A percentile compares a stretch with the other conserved stretches of the same genome.
Conservation (phyloP, 2,797 vertebrate species). For the Bryconaethiops microstoma region DNA sequence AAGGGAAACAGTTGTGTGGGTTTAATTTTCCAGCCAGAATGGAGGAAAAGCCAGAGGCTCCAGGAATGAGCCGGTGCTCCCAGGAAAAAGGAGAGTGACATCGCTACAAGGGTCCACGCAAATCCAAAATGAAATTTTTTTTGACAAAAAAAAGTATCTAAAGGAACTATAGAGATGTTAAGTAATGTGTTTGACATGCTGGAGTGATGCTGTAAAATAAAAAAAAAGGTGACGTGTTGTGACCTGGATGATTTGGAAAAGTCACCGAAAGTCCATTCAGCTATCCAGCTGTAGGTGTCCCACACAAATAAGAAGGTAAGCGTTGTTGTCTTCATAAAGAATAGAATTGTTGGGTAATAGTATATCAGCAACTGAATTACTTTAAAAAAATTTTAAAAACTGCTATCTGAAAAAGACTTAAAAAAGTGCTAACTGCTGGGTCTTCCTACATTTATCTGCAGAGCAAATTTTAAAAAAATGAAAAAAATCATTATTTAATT, state of each 20-base stretch:
- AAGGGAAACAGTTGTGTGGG: background rate
- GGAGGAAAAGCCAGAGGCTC: conserved; percentile 17
- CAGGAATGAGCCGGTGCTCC: conserved; percentile 15
- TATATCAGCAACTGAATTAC: too few species aligned
- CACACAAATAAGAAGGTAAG: too few species aligned
- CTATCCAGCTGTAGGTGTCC: too few species aligned
- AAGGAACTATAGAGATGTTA: background rate
- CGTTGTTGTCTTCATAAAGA: too few species aligned
- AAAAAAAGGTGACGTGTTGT: background rate
- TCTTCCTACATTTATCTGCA: too few species aligned
- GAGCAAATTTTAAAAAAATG: background rate
- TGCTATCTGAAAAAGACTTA: too few species aligned
- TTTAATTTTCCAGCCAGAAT: background rate
- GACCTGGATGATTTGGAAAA: too few species aligned
- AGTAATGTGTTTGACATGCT: background rate
- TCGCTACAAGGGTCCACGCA: background rate
- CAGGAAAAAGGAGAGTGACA: background rate
- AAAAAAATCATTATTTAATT: background rate
- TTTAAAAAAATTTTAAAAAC: too few species aligned
- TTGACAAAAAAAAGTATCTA: background rate
- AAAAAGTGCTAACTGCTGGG: too few species aligned
- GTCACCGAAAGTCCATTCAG: too few species aligned
- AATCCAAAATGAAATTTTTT: background rate
- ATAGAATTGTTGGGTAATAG: too few species aligned
- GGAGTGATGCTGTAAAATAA: background rate